Evolutionary conservation across 1,140 invertebrate genomes (phyloP), one percentile per base, ranked within the genome.

Genomic region (Drosophila pandora): DNA sequence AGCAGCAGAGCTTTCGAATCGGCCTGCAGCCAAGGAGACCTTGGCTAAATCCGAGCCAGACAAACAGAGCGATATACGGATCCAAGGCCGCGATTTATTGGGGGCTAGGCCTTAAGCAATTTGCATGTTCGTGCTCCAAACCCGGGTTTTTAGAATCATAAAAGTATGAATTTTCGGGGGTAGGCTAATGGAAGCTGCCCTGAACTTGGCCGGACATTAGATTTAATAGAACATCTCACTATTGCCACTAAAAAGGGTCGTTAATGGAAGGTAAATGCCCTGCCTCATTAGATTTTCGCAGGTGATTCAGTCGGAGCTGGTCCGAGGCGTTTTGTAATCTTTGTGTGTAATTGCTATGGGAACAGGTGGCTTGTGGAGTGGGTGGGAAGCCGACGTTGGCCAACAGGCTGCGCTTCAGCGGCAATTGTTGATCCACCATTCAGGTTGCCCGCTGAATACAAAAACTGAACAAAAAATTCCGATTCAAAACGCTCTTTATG

Each of bases 131-230:
- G 43, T 37, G 28, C 69, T 37, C 55, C 23, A 10, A 10, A 57
- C 43, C 28, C 8, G 5, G 21, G 32, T 7, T 2, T n/a, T 32
- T 49, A 75, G 70, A 75, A 75, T 64, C 17, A 28, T 50, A 22
- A 48, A 37, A 12, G 10, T 37, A 4, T 12, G 23, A 17, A 25
- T 30, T 34, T 32, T 2, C 10, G 5, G 30, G 22, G n/a, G 23
- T 47, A 23, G 43, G 6, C 45, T 37, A 21, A 57, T 52, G 45
- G 17, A 21, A 41, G 52, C 21, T 17, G 54, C 82, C 81, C 61
- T 84, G 81, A 84, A 84, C 72, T 85, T 85, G 72, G 13, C 62
- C 48, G 10, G 32, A 55, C 74, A 82, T 88, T 85, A 72, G 49
- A 37, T 32, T 82, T 85, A 82, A 78, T 50, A 63, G 45, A 45